Base-by-base conservation (phyloP, 2,888 invertebrate species). In the Lysandra coridon region DNA sequence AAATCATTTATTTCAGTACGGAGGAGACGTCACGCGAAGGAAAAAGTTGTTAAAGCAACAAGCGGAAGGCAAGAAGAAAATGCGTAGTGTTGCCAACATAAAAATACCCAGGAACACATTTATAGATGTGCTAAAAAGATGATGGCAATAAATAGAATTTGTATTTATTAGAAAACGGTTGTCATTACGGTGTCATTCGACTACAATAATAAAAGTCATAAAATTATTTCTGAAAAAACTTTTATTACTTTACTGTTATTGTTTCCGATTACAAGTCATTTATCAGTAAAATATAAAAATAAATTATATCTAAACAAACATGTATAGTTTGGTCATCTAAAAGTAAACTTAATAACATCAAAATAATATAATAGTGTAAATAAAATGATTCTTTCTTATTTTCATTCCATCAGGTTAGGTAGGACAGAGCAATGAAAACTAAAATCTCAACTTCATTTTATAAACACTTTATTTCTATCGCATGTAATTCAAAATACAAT, bases 21-120 rank as follows among this genome's bases (percentile, higher is more conserved):
- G 99, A 0, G 99, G 99, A 23, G 99, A 99, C 91, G 95, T 98
- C 2, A 98, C 98, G 0, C 95, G 99, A 84, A 96, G 97, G 88
- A 98, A 97, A 95, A 99, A 99, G 89, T 94, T 99, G 57, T 90
- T 99, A 33, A 97, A 96, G 81, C 96, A 97, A 86, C 99, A 99
- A 94, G 96, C 97, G 0, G 98, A 98, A 85, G 99, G 99, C 7
- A 99, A 99, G 90, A 98, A 98, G 90, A 97, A 97, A 90, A 97
- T 99, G 98, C 96, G 97, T 86, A 96, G 97, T 95, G 95, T 99
- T 81, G 99, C 98, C 77, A 98, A 98, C 88, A 97, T 99, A 83
- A 96, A 97, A 85, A 95, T 99, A 84, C 99, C 99, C 2, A 96
- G 98, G 88, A 97, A 99, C 88, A 98, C 98, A 1, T 99, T 99